Conservation (phyloP, 2,113 vertebrate genomes). For the Empidonax traillii region DNA sequence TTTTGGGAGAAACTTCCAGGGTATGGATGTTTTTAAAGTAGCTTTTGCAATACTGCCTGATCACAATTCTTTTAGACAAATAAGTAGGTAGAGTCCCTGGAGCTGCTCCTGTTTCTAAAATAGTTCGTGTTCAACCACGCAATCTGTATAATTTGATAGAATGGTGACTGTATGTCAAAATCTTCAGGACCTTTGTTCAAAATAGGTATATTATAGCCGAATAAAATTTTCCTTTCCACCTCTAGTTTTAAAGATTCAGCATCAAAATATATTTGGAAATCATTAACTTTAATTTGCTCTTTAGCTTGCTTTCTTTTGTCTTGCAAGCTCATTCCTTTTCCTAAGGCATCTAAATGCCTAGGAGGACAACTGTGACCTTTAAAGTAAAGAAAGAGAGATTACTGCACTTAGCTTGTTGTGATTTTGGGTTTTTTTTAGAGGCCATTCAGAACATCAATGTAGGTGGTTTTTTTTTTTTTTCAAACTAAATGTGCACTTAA, state of each 20-base stretch:
- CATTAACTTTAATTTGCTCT: background rate
- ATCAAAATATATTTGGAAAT: conserved; percentile 23
- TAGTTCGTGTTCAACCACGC: background rate
- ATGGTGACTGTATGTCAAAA: background rate
- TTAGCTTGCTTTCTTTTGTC: background rate
- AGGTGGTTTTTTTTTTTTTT: background rate
- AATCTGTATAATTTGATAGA: background rate
- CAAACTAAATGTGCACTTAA: background rate
- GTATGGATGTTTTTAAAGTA: background rate
- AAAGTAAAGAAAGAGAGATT: background rate
- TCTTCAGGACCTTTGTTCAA: background rate
- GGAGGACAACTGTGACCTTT: conserved; percentile 26
- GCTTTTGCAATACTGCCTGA: background rate
- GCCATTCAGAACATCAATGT: background rate
- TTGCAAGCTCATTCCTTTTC: background rate
- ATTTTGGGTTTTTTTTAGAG: background rate
- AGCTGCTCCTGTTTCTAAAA: background rate
- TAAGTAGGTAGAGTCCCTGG: background rate
- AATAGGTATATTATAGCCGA: background rate
- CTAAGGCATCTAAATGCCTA: background rate
- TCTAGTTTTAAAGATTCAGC: background rate
- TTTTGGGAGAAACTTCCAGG: background rate
- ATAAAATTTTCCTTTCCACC: background rate
- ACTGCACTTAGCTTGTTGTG: background rate
- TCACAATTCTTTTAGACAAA: background rate